Conservation (phyloP, 2,797 vertebrate genomes). For the Rhabdomys pumilio region DNA sequence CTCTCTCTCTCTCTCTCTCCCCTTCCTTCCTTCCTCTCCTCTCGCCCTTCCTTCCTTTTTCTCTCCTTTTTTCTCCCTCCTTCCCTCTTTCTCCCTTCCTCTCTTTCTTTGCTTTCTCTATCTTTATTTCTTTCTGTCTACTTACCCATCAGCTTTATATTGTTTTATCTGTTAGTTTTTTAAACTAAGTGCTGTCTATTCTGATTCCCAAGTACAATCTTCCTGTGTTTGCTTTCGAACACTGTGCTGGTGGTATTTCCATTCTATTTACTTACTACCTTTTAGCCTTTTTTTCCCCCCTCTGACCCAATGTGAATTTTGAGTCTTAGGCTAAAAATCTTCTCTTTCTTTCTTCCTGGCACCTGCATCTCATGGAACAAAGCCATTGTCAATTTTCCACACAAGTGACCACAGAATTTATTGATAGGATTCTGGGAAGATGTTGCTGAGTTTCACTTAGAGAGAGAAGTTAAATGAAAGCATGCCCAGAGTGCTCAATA, state of each 20-base stretch:
- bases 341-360: neutral
- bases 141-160: neutral
- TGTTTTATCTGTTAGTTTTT: neutral
- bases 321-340: neutral
- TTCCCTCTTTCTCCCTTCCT: too few relatives aligned
- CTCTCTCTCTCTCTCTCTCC: neutral
- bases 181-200: neutral
- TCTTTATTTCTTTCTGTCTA: neutral
- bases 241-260: neutral
- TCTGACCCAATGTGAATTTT: neutral
- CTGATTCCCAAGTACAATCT: neutral
- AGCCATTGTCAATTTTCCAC: neutral
- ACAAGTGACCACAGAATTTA: slow-evolving; percentile 18
- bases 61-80: too few relatives aligned
- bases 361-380: slow-evolving; percentile 6
- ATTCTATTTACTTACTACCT: neutral
- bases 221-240: slow-evolving; percentile 23
- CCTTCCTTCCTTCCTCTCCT: too few relatives aligned
- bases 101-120: neutral
- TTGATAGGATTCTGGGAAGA: neutral
- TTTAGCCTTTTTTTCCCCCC: rapidly evolving
- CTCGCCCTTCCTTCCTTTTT: neutral
- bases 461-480: slow-evolving; percentile 47
- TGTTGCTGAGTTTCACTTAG: neutral
- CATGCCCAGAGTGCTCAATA: slow-evolving; percentile 36